phyloP scores from a whole-genome alignment of 92 coral and sea anemone species.

The Pocillopora grandis region DNA sequence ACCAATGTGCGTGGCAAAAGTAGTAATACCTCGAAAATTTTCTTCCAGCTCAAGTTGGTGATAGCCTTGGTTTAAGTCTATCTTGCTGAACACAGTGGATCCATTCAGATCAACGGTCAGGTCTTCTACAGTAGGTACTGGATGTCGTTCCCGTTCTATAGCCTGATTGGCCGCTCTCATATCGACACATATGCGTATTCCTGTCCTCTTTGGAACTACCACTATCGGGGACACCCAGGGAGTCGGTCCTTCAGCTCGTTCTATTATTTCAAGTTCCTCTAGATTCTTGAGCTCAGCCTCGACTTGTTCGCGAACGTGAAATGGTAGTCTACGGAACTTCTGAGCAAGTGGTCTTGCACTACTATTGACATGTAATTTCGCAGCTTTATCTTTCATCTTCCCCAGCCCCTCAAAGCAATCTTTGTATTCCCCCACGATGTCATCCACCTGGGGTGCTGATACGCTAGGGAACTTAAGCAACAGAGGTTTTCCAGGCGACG shows the following conservation, averaged over 20 bases:
- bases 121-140: conserved; percentile 29
- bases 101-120: conserved; percentile 3
- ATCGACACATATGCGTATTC: background rate
- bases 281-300: conserved; percentile 19
- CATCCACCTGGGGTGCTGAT: background rate
- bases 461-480: no score
- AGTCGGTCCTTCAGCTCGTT: conserved; percentile 47
- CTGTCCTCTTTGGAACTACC: no score
- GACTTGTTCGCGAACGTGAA: conserved; percentile 3
- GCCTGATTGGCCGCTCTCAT: conserved; percentile 50
- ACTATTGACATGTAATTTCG: conserved; percentile 16
- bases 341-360: conserved; percentile 4
- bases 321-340: conserved; percentile 23
- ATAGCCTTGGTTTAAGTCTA: conserved; percentile 27
- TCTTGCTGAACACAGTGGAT: conserved; percentile 12
- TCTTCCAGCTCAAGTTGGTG: conserved; percentile 38
- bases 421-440: conserved; percentile 16
- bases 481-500: no score
- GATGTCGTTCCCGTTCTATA: conserved; percentile 28
- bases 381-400: conserved; percentile 20
- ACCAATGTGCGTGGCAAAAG: conserved; percentile 38
- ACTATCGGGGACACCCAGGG: background rate
- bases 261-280: conserved; percentile 33
- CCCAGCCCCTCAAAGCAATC: conserved; percentile 28
- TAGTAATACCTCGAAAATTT: background rate